A percentile compares a stretch with the other conserved stretches of the same genome.
Conservation (phyloP, 2,113 vertebrate species). For the Thryonomys swinderianus region DNA sequence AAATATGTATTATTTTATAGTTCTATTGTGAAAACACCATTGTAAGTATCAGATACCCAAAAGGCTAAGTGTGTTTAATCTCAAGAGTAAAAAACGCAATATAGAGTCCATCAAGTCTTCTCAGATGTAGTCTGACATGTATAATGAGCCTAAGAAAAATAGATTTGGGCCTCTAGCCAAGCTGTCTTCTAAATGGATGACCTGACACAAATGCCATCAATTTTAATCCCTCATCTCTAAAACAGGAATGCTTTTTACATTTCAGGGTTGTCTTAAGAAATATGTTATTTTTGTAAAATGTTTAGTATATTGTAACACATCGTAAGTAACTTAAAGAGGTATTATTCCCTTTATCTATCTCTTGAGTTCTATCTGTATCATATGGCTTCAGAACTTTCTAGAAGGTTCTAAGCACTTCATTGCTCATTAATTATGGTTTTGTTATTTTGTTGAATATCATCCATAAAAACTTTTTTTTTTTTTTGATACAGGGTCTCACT, state of each 20-base stretch:
- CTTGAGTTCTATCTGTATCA: background rate
- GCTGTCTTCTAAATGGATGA: background rate
- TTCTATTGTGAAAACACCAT: background rate
- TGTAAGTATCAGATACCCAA: background rate
- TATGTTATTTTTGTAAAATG: conserved; percentile 2
- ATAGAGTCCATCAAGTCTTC: background rate
- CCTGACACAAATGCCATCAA: background rate
- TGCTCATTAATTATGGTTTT: conserved; percentile 1
- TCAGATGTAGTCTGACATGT: background rate
- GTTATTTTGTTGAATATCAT: background rate
- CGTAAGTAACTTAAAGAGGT: background rate
- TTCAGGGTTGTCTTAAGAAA: background rate
- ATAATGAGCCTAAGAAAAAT: background rate
- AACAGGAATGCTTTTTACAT: background rate
- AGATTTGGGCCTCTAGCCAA: background rate
- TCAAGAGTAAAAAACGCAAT: background rate
- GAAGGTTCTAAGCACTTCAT: background rate
- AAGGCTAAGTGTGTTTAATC: background rate
- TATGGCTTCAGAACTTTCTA: background rate
- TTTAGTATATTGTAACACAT: background rate
- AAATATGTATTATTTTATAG: background rate
- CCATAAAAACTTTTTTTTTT: too few relatives aligned
- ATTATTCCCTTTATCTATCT: background rate
- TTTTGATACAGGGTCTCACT: too few relatives aligned
- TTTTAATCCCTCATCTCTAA: background rate